Percentiles rank a stretch among this genome's conserved stretches.
Conservation (phyloP, 2,888 invertebrate species). For the Agriotes lineatus region DNA sequence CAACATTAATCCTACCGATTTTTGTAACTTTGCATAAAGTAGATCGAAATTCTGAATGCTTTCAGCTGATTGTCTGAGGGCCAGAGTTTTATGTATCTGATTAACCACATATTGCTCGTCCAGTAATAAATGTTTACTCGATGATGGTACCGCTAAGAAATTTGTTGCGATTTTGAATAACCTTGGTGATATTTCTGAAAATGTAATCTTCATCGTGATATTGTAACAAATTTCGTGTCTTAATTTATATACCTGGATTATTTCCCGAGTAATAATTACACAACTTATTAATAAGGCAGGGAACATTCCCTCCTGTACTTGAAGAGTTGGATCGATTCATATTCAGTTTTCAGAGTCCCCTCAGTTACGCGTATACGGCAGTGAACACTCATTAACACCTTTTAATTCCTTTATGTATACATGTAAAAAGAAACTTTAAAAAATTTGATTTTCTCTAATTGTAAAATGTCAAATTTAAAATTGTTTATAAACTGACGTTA, state of each 20-base stretch:
- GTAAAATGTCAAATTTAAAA: slow-evolving; percentile 33
- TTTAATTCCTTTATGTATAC: neutral
- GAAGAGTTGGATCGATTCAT: slow-evolving; percentile 48
- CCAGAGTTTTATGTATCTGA: slow-evolving; percentile 49
- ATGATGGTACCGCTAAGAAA: slow-evolving; percentile 52
- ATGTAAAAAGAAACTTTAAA: slow-evolving; percentile 18
- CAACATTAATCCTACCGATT: slow-evolving; percentile 54
- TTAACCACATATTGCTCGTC: slow-evolving; percentile 55
- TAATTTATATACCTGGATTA: slow-evolving; percentile 54
- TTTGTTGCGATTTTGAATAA: slow-evolving; percentile 55
- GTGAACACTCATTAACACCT: neutral
- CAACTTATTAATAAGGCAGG: slow-evolving; percentile 54
- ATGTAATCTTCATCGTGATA: too few relatives aligned
- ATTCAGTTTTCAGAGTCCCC: neutral
- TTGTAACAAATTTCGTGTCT: too few relatives aligned
- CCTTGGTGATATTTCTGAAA: slow-evolving; percentile 55
- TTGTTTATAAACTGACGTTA: slow-evolving; percentile 33
- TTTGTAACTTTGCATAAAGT: slow-evolving; percentile 58
- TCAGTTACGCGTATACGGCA: neutral
- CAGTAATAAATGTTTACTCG: slow-evolving; percentile 51
- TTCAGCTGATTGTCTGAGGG: slow-evolving; percentile 49
- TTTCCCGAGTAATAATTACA: slow-evolving; percentile 60
- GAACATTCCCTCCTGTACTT: slow-evolving; percentile 38
- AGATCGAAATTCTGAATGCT: slow-evolving; percentile 60
- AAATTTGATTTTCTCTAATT: slow-evolving; percentile 18